Evolutionary conservation across 2,888 invertebrate species (phyloP).

Genomic region (Erebia palarica): DNA sequence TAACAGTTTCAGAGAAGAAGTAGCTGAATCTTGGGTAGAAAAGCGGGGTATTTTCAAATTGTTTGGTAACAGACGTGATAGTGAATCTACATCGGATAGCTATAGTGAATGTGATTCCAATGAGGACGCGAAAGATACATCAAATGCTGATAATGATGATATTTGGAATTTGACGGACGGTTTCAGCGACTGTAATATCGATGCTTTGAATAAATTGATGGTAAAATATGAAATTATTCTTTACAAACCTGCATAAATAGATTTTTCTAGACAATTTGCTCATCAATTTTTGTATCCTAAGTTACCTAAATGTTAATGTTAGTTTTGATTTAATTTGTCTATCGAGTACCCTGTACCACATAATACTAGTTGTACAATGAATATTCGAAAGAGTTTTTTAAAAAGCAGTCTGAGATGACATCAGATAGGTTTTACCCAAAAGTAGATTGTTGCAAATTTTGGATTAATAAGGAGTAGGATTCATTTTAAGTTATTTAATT

Average conservation of each 20-base stretch:
- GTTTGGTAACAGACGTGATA: slow-evolving; percentile 65
- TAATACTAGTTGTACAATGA: too few species aligned
- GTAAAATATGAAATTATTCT: slow-evolving; percentile 17
- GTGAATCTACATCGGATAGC: slow-evolving; percentile 73
- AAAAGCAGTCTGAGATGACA: too few species aligned
- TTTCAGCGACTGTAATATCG: slow-evolving; percentile 47
- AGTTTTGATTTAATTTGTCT: too few species aligned
- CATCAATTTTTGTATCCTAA: background rate
- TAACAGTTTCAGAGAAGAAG: slow-evolving; percentile 53
- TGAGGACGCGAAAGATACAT: slow-evolving; percentile 39
- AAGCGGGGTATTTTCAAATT: slow-evolving; percentile 68
- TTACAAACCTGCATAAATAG: background rate
- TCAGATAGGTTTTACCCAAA: too few species aligned
- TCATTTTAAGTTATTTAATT: too few species aligned
- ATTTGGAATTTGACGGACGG: slow-evolving; percentile 48
- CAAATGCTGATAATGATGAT: slow-evolving; percentile 27
- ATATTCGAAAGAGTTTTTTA: too few species aligned
- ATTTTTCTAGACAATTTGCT: background rate
- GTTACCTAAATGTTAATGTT: too few species aligned
- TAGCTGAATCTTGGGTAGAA: slow-evolving; percentile 66
- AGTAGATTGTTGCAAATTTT: too few species aligned
- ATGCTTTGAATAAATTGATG: slow-evolving; percentile 36
- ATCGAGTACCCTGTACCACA: too few species aligned
- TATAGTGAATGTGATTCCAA: slow-evolving; percentile 75
- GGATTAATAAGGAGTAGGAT: too few species aligned